Percentiles rank a stretch among this genome's conserved stretches.
phyloP scores from a whole-genome alignment of 2,888 invertebrate species.

The Drosophila eohydei region DNA sequence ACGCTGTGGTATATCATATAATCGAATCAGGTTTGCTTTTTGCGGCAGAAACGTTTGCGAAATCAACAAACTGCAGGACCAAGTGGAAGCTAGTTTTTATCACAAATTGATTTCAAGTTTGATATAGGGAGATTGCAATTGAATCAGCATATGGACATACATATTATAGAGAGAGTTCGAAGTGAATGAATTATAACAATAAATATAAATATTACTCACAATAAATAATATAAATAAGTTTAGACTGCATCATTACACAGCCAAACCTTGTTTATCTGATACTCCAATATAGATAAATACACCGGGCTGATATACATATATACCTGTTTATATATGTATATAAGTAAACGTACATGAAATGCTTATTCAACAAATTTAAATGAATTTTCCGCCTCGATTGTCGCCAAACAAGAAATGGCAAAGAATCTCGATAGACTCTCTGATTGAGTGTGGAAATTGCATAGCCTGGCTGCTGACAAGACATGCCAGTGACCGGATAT shows the following conservation, averaged over 20 bases:
- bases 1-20: constrained; percentile 46
- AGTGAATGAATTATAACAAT: too few species aligned
- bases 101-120: constrained; percentile 29
- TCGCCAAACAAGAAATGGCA: not conserved
- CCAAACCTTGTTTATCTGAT: not conserved
- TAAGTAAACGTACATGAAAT: not conserved
- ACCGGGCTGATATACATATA: not conserved
- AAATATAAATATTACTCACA: too few species aligned
- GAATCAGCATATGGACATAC: not conserved
- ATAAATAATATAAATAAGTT: not conserved
- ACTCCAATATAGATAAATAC: not conserved
- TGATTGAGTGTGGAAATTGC: constrained; percentile 27
- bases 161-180: not conserved
- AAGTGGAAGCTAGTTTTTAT: constrained; percentile 6
- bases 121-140: not conserved
- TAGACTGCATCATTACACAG: not conserved
- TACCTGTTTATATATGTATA: not conserved
- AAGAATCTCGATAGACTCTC: constrained; percentile 4
- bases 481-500: constrained; percentile 29
- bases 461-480: constrained; percentile 28
- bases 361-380: constrained; percentile 1
- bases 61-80: constrained; percentile 12
- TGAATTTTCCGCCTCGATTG: constrained; percentile 13
- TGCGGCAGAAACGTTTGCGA: constrained; percentile 36
- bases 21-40: constrained; percentile 46